Evolutionary conservation across 1,140 invertebrate genomes (phyloP), one percentile per base, ranked within the genome.

Genomic region (Penaeus japonicus): DNA sequence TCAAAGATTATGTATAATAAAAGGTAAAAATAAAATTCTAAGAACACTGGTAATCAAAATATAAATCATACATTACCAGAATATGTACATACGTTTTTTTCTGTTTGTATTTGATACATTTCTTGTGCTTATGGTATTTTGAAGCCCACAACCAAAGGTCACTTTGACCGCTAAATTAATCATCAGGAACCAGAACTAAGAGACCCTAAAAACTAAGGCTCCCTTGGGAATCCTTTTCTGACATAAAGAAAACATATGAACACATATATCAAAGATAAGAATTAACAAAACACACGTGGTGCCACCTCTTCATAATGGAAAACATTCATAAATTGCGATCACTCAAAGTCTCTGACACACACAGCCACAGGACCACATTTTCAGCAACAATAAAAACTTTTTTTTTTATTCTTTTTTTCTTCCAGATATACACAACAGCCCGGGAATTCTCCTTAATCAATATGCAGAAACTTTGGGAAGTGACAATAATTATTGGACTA

Each of bases 281-380:
- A 84, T 30, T 32, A 84, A 73, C 39, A 84, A 39, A 84, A 84
- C 82, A 84, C 82, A 84, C 82, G 82, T 84, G 82, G 65, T 84
- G 82, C 82, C 82, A 84, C 75, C 70, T 53, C 35, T 24, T n/a
- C 24, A 78, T 39, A 12, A 39, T 20, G 77, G 10, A 53, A 53
- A 53, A 78, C 77, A 24, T 39, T 39, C 77, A 78, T 39, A 78
- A 53, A 78, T 78, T 78, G 54, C 39, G 27, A 78, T 10, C 54
- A 24, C 77, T 39, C 77, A 24, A 78, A 2, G 20, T 53, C 54
- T 39, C 35, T 24, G 39, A 53, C 77, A 53, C 39, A 78, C 15
- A n/a, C 7, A 53, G 20, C 47, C 15, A 47, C 24, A 27, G 32
- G n/a, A 53, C 47, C 39, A 53, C 27, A 20, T 24, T 53, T 53